phyloP scores from a whole-genome alignment of 2,113 vertebrate genomes.

The Otus sunia region DNA sequence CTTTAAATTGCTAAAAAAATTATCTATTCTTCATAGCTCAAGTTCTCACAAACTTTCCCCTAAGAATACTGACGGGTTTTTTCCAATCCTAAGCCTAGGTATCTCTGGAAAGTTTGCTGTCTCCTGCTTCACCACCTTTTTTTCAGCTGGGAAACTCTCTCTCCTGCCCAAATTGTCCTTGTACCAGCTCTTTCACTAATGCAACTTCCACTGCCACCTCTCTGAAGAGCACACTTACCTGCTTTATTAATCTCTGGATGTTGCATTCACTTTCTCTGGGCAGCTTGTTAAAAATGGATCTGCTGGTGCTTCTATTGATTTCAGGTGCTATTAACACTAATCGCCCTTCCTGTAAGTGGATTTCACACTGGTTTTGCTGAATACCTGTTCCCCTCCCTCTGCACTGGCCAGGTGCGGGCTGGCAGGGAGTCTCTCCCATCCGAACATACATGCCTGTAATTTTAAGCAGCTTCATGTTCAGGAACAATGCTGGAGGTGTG shows the following conservation, averaged over 20 bases:
- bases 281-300: slow-evolving; percentile 3
- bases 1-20: background rate
- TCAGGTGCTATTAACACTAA: background rate
- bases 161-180: background rate
- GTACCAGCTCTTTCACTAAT: background rate
- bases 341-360: background rate
- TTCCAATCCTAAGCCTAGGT: background rate
- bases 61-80: background rate
- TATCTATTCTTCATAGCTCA: background rate
- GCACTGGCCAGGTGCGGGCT: accelerated
- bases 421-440: background rate
- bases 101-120: background rate
- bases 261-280: background rate
- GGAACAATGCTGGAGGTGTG: background rate
- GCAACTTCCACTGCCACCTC: background rate
- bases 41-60: background rate
- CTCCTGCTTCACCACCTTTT: background rate
- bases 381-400: background rate
- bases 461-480: background rate
- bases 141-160: background rate
- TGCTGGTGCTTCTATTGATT: background rate
- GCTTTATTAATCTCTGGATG: background rate
- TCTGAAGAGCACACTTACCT: background rate
- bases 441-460: accelerated
- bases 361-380: background rate